These are phyloP conservation scores for Lissonota sp. DNA, from an alignment of 2,888 invertebrate genomes.

Conservation along the genomic window DNA sequence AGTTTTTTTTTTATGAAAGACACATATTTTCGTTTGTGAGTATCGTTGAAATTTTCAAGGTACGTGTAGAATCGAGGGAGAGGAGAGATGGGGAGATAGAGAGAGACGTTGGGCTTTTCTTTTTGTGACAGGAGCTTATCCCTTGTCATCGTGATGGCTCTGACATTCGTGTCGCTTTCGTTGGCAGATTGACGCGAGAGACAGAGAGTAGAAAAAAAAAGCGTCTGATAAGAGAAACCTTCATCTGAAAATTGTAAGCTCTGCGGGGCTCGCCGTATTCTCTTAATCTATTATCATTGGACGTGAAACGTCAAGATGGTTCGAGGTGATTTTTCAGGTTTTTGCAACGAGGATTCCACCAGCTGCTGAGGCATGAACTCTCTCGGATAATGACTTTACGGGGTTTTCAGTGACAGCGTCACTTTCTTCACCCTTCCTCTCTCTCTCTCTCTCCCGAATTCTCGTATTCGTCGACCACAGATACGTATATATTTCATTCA, in stretches of 20 bases:
- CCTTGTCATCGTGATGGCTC: background rate
- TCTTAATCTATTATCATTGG: constrained; percentile 35
- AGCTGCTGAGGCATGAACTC: constrained; percentile 10
- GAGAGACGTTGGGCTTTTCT: background rate
- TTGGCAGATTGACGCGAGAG: background rate
- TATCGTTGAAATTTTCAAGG: background rate
- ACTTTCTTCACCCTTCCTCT: background rate
- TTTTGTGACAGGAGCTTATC: constrained; percentile 27
- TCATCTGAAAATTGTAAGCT: constrained; percentile 19
- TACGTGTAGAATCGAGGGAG: background rate
- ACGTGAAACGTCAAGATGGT: constrained; percentile 13
- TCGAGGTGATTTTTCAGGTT: constrained; percentile 11
- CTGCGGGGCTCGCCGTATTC: background rate
- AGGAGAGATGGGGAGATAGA: too few species aligned
- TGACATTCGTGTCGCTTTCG: constrained; percentile 39
- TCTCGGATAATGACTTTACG: constrained; percentile 64
- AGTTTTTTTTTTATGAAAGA: too few species aligned
- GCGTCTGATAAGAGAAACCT: constrained; percentile 17
- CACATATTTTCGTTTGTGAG: too few species aligned
- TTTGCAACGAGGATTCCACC: constrained; percentile 12
- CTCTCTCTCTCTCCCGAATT: background rate
- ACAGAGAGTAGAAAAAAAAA: background rate
- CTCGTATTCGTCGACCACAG: too few species aligned
- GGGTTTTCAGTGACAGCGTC: constrained; percentile 28
- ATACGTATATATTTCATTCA: too few species aligned